Conservation (phyloP, 2,888 invertebrate species). For the Tetanocera ferruginea region DNA sequence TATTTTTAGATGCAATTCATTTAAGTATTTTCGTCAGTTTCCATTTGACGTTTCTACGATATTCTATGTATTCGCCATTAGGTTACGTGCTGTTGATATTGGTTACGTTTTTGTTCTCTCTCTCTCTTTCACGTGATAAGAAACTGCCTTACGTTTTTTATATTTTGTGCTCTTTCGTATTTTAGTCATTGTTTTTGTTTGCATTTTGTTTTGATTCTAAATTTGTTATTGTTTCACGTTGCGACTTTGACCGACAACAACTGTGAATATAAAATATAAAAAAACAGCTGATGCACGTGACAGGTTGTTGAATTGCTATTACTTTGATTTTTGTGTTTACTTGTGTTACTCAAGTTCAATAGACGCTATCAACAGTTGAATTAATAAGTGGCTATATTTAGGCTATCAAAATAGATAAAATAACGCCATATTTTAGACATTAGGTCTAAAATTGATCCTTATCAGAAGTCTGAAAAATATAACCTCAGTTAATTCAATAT, state of each 20-base stretch:
- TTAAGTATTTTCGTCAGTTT: background rate
- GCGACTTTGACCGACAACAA: constrained; percentile 52
- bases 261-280: background rate
- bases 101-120: constrained; percentile 20
- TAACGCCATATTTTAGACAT: background rate
- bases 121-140: constrained; percentile 35
- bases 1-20: constrained; percentile 33
- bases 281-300: constrained; percentile 16
- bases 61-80: background rate
- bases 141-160: constrained; percentile 31
- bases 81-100: constrained; percentile 25
- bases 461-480: background rate
- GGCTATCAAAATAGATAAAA: background rate
- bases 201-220: constrained; percentile 22
- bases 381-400: no score
- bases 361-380: background rate
- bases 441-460: background rate
- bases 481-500: no score
- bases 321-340: background rate
- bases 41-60: background rate
- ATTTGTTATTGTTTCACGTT: constrained; percentile 39
- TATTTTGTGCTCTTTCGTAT: background rate
- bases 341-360: background rate
- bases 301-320: background rate
- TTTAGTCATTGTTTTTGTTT: background rate